phyloP scores from a whole-genome alignment of 1,140 invertebrate species.

The Chrysomallon squamiferum region DNA sequence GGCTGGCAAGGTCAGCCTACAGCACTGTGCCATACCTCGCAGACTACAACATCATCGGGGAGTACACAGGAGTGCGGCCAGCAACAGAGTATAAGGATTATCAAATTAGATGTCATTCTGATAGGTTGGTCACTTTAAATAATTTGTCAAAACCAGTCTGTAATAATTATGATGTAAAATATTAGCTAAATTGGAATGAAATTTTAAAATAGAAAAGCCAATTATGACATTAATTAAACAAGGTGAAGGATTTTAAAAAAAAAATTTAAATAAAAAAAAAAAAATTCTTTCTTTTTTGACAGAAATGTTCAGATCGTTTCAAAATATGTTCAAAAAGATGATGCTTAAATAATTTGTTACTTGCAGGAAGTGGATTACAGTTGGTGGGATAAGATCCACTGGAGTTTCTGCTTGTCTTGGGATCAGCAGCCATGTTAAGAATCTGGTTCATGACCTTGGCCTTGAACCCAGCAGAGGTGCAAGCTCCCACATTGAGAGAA shows the following conservation, averaged over 20 bases:
- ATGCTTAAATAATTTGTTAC: too few relatives aligned
- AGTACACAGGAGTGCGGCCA: conserved; percentile 36
- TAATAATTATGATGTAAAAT: too few relatives aligned
- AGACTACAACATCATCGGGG: conserved; percentile 13
- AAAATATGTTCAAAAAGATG: not conserved
- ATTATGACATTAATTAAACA: too few relatives aligned
- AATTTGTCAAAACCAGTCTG: too few relatives aligned
- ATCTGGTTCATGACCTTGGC: conserved; percentile 20
- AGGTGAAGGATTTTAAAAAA: too few relatives aligned
- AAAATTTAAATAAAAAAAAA: too few relatives aligned
- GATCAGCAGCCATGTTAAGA: conserved; percentile 30
- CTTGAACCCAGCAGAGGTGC: conserved; percentile 22
- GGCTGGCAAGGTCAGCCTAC: conserved; percentile 7
- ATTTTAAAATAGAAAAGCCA: too few relatives aligned
- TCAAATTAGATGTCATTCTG: conserved; percentile 21
- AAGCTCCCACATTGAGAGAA: conserved; percentile 1
- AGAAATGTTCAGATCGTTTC: not conserved
- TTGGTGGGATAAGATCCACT: conserved; percentile 52
- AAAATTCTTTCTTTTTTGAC: too few relatives aligned
- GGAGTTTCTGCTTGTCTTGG: conserved; percentile 46
- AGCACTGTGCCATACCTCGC: conserved; percentile 19
- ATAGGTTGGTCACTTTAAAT: conserved; percentile 23
- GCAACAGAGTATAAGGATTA: conserved; percentile 43
- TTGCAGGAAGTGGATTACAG: conserved; percentile 43
- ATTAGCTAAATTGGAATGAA: too few relatives aligned